phyloP scores from a whole-genome alignment of 2,888 invertebrate genomes.

The Tolmerus cingulatus region DNA sequence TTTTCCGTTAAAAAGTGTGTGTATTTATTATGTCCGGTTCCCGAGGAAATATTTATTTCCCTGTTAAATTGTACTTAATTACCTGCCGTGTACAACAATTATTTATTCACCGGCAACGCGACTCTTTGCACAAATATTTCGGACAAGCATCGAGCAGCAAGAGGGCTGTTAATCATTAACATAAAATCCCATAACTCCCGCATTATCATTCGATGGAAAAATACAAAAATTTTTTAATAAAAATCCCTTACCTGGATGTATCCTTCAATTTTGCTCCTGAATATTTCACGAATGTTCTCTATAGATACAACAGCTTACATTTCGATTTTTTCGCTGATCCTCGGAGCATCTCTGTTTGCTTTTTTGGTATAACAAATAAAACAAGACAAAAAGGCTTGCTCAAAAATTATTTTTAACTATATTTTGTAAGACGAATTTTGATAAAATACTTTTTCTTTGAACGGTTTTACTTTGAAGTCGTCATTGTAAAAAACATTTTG shows the following conservation, averaged over 20 bases:
- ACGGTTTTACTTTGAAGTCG: neutral
- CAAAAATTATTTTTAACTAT: neutral
- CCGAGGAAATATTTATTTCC: neutral
- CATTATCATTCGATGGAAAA: neutral
- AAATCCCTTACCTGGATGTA: neutral
- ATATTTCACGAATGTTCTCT: neutral
- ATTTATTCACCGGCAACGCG: neutral
- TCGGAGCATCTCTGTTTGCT: neutral
- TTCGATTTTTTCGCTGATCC: neutral
- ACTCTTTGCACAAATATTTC: neutral
- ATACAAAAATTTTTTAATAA: neutral
- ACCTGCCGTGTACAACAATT: neutral
- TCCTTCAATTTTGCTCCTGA: neutral
- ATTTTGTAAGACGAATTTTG: neutral
- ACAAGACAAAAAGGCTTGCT: neutral
- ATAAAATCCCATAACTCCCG: neutral
- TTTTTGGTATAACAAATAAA: neutral
- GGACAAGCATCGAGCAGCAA: neutral
- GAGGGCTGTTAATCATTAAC: neutral
- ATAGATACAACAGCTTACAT: neutral
- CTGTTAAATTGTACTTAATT: neutral
- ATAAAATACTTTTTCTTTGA: neutral
- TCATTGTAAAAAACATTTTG: neutral
- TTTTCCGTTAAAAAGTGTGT: neutral
- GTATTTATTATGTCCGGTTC: neutral